phyloP scores from a whole-genome alignment of 2,888 invertebrate species.

The Ormyrus pomaceus region DNA sequence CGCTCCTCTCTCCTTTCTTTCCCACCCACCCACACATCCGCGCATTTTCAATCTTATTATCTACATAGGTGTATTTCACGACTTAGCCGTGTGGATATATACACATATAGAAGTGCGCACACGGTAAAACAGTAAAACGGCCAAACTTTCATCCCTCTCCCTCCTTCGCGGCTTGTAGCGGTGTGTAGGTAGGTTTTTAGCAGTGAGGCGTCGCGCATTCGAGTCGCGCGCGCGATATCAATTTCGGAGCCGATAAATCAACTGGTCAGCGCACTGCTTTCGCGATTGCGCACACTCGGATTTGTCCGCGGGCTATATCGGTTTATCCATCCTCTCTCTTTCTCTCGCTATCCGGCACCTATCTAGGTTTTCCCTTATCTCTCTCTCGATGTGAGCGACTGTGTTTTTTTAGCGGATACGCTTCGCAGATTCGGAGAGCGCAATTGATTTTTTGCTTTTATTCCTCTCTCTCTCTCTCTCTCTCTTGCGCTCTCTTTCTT shows the following conservation, averaged over 20 bases:
- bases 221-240: conserved; percentile 60
- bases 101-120: neutral
- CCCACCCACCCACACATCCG: neutral
- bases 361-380: neutral
- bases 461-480: neutral
- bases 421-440: no score
- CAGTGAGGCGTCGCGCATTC: conserved; percentile 43
- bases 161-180: no score
- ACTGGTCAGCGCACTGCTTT: conserved; percentile 58
- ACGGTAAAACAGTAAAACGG: no score
- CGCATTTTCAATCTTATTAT: conserved; percentile 18
- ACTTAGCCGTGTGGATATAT: neutral
- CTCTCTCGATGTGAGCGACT: neutral
- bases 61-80: conserved; percentile 56
- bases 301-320: conserved; percentile 27
- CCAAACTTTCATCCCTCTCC: no score
- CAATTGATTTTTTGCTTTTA: no score
- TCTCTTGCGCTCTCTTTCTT: neutral
- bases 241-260: conserved; percentile 66
- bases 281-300: conserved; percentile 39
- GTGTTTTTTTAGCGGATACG: no score
- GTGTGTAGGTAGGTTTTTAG: no score
- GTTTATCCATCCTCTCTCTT: neutral
- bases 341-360: neutral
- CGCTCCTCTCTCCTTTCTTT: conserved; percentile 35